Conservation (phyloP, 2,797 vertebrate species). For the Typhlichthys subterraneus region DNA sequence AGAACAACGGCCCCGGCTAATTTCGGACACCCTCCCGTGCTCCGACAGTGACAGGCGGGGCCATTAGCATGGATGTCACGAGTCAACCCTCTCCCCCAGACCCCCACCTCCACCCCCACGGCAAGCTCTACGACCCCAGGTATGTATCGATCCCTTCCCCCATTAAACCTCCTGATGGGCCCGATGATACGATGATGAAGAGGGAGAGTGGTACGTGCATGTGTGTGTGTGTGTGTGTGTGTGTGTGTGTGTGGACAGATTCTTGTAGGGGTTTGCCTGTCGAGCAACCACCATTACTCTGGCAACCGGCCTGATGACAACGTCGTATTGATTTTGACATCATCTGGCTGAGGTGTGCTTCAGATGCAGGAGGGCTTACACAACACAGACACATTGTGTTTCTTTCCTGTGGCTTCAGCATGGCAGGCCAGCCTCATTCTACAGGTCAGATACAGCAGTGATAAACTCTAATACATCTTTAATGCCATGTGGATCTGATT, state of each 20-base stretch:
- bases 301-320: conserved; percentile 58
- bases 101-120: conserved; percentile 14
- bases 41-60: conserved; percentile 4
- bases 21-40: conserved; percentile 9
- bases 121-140: conserved; percentile 54
- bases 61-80: conserved; percentile 68
- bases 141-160: conserved; percentile 63
- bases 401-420: too few species aligned
- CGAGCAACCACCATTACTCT: conserved; percentile 52
- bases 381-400: conserved; percentile 20
- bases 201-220: conserved; percentile 25
- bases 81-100: conserved; percentile 9
- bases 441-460: too few species aligned
- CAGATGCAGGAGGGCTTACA: conserved; percentile 49
- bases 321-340: conserved; percentile 76
- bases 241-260: neutral
- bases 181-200: conserved; percentile 69
- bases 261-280: conserved; percentile 12
- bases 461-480: too few species aligned
- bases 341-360: conserved; percentile 61
- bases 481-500: too few species aligned
- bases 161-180: conserved; percentile 69
- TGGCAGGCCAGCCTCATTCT: too few species aligned
- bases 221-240: conserved; percentile 36
- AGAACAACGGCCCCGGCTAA: conserved; percentile 43